Percentiles rank a stretch among this genome's conserved stretches.
Conservation (phyloP, 2,113 vertebrate genomes). For the Cephalopholis sonnerati region DNA sequence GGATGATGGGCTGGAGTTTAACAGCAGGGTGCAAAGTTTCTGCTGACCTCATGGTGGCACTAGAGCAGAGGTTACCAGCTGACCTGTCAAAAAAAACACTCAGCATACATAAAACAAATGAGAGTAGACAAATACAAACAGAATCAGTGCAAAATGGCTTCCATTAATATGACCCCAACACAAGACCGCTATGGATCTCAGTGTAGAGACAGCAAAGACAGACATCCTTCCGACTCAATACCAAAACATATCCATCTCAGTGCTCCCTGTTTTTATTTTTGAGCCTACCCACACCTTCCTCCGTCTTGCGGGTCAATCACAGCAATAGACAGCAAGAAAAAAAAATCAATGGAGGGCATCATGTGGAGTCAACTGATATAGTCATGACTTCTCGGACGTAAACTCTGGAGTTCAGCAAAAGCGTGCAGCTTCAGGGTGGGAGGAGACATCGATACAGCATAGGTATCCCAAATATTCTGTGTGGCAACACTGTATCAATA, state of each 20-base stretch:
- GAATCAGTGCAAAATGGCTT: constrained; percentile 44
- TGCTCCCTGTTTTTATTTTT: not conserved
- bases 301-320: constrained; percentile 1
- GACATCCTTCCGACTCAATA: not conserved
- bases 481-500: too few species aligned
- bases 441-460: too few species aligned
- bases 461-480: too few species aligned
- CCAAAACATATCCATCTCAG: not conserved
- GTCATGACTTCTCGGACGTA: constrained; percentile 1
- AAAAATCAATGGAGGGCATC: not conserved
- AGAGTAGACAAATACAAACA: constrained; percentile 21
- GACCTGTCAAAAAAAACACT: constrained; percentile 32
- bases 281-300: not conserved
- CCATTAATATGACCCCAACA: constrained; percentile 1
- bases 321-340: not conserved
- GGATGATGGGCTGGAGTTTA: constrained; percentile 35
- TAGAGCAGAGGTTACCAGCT: constrained; percentile 44
- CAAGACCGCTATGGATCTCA: not conserved
- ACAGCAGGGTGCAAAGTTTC: constrained; percentile 39
- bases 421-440: constrained; percentile 1
- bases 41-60: constrained; percentile 57
- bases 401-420: constrained; percentile 5
- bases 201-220: not conserved
- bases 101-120: constrained; percentile 30
- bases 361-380: not conserved